Percentiles rank a stretch among this genome's conserved stretches.
Evolutionary conservation across 2,797 vertebrate species (phyloP).

Genomic region (Malacoctenus gilli): DNA sequence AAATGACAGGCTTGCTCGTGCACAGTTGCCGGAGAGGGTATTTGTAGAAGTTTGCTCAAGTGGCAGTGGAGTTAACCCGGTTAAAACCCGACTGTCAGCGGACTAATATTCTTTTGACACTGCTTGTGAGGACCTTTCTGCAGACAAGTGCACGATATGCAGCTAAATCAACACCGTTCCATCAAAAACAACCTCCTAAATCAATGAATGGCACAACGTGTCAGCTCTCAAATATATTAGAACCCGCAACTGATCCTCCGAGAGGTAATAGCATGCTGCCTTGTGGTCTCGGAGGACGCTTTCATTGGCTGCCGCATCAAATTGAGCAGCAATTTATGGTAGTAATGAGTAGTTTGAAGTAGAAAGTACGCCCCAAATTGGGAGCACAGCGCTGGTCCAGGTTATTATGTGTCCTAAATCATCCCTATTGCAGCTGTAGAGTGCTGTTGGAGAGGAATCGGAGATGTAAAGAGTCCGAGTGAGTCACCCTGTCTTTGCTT

Average conservation of each 20-base stretch:
- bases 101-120: too few relatives aligned
- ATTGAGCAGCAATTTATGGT: slow-evolving; percentile 34
- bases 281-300: slow-evolving; percentile 44
- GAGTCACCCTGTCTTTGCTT: too few relatives aligned
- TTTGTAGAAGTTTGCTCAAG: slow-evolving; percentile 75
- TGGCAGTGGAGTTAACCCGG: slow-evolving; percentile 50
- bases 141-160: slow-evolving; percentile 10
- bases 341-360: slow-evolving; percentile 45
- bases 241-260: slow-evolving; percentile 11
- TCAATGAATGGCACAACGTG: slow-evolving; percentile 23
- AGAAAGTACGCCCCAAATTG: slow-evolving; percentile 20
- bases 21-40: slow-evolving; percentile 68
- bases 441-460: slow-evolving; percentile 20
- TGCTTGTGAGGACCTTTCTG: too few relatives aligned
- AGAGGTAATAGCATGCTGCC: slow-evolving; percentile 20
- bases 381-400: slow-evolving; percentile 21
- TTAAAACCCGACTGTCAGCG: slow-evolving; percentile 19
- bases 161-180: slow-evolving; percentile 7
- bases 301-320: slow-evolving; percentile 35
- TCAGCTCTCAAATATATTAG: slow-evolving; percentile 11
- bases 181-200: slow-evolving; percentile 29
- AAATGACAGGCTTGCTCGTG: slow-evolving; percentile 84
- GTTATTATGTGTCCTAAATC: slow-evolving; percentile 33
- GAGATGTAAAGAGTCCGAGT: too few relatives aligned
- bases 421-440: slow-evolving; percentile 14